Evolutionary conservation across 1,140 invertebrate species (phyloP), one percentile per base, ranked within the genome.

Genomic region (Octopus sinensis): DNA sequence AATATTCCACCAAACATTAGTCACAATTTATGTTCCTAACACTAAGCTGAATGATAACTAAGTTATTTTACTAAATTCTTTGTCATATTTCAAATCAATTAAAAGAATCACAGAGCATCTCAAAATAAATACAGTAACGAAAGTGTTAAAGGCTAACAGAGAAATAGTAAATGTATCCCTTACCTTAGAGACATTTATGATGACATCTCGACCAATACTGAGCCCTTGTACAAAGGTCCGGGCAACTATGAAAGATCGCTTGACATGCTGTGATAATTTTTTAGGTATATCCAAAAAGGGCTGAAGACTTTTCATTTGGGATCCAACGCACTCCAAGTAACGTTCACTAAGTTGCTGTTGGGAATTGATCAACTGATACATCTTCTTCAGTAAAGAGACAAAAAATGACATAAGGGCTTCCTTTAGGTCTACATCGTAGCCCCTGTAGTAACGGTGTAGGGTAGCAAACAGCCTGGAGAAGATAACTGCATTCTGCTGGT

Each of bases 201-300:
- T 93, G 75, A 97, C 94, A 84, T 97, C 95, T 12, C 94, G 93
- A 0, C 95, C 96, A 62, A 95, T 93, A 10, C 92, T 93, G 71
- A 99, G 91, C 0, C 96, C 95, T 88, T 97, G 96, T 80, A 96
- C 95, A 90, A 98, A 98, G 43, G 96, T 96, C 80, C 96, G 91
- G 0, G 97, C 97, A 1, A 97, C 97, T 17, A 98, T 95, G 91
- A 99, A 98, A 0, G 96, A 96, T 54, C 97, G 92, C 88, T 96
- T 95, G 76, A 98, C 93, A 90, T 98, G 96, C 17, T 95, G 92
- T 0, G 95, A 94, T 23, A 98, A 92, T 91, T 97, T 98, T 84
- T 94, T 93, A 0, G 97, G 97, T 43, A 97, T 95, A 90, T 98
- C 97, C 4, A 96, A 96, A 89, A 99, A 98, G 0, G 97, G 97